Percentiles rank a stretch among this genome's conserved stretches.
Conservation (phyloP, 2,113 vertebrate species). For the Rhinogobius similis region DNA sequence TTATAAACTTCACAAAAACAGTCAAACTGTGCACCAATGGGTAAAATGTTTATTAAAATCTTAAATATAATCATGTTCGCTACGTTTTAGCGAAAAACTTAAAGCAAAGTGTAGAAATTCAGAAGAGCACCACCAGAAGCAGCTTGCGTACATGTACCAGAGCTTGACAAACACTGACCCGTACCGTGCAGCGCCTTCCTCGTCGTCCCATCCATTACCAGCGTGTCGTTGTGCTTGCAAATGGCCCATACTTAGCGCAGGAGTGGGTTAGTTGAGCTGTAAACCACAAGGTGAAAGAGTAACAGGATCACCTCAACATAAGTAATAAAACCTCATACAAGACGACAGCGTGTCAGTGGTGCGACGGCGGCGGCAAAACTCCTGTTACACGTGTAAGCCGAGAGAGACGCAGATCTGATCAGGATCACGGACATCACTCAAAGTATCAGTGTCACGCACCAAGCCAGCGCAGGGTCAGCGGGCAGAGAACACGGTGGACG, state of each 20-base stretch:
- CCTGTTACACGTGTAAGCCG: slow-evolving; percentile 58
- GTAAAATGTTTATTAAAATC: no score
- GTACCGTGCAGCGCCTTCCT: background rate
- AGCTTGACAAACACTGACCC: no score
- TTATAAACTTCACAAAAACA: no score
- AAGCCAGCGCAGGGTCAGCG: slow-evolving; percentile 45
- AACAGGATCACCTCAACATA: slow-evolving; percentile 62
- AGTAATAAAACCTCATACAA: slow-evolving; percentile 67
- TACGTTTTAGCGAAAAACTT: no score
- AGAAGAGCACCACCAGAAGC: no score
- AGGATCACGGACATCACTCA: slow-evolving; percentile 4
- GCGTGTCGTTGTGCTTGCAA: slow-evolving; percentile 57
- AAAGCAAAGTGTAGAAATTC: no score
- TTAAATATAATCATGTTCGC: no score
- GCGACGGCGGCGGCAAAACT: slow-evolving; percentile 56
- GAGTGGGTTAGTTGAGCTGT: slow-evolving; percentile 50
- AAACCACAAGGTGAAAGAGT: slow-evolving; percentile 67
- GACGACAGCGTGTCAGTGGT: slow-evolving; percentile 58
- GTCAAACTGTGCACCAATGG: no score
- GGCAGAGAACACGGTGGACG: slow-evolving; percentile 34
- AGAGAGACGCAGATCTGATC: slow-evolving; percentile 45
- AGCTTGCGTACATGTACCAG: no score
- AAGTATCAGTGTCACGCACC: slow-evolving; percentile 47
- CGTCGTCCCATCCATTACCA: slow-evolving; percentile 23
- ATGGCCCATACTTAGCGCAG: slow-evolving; percentile 47